Percentiles rank a stretch among this genome's conserved stretches.
Evolutionary conservation across 2,113 vertebrate species (phyloP).

Genomic region (Strix aluco): DNA sequence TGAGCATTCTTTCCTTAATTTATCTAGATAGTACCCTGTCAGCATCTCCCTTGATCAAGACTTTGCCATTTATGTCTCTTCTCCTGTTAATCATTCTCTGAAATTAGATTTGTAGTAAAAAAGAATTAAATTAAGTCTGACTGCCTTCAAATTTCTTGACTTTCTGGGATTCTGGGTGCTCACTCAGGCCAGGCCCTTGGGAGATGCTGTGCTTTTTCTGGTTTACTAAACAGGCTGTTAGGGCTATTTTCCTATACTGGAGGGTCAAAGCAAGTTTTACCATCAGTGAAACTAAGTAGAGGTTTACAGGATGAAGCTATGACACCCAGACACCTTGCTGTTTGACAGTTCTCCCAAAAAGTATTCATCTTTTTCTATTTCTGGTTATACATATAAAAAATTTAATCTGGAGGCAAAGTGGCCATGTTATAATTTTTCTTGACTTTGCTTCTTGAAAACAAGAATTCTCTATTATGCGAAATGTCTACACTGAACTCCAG

Average conservation of each 20-base stretch:
- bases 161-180: constrained; percentile 60
- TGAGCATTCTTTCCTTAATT: constrained; percentile 76
- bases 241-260: neutral
- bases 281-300: neutral
- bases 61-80: constrained; percentile 78
- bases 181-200: constrained; percentile 38
- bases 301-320: neutral
- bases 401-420: neutral
- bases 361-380: neutral
- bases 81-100: constrained; percentile 77
- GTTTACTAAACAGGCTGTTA: neutral
- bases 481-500: neutral
- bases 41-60: constrained; percentile 77
- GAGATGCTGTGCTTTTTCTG: constrained; percentile 45
- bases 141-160: constrained; percentile 62
- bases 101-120: constrained; percentile 77
- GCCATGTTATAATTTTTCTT: neutral
- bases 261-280: neutral
- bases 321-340: neutral
- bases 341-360: neutral
- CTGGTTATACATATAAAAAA: neutral
- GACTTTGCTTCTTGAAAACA: neutral
- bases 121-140: constrained; percentile 77
- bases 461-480: neutral
- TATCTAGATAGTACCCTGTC: constrained; percentile 78